Percentiles rank a stretch among this genome's conserved stretches.
phyloP scores from a whole-genome alignment of 2,797 vertebrate genomes.

The Poliocrania exsul region DNA sequence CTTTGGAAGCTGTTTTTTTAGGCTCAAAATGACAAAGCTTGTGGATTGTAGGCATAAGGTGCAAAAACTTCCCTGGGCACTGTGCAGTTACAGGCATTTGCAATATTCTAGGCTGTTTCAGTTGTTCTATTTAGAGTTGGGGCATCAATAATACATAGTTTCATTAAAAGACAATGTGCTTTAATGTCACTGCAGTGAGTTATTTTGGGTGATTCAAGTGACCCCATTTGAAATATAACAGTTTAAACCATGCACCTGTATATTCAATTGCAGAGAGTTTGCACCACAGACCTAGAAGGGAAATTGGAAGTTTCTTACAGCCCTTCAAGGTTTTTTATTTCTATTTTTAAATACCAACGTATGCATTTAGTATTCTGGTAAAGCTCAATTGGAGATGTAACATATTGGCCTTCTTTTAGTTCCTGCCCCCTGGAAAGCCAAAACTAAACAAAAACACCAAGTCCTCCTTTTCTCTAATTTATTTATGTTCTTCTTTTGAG shows the following conservation, averaged over 20 bases:
- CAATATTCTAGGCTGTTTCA: background rate
- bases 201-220: constrained; percentile 4
- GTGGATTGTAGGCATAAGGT: background rate
- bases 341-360: background rate
- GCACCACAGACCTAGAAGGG: background rate
- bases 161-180: constrained; percentile 36
- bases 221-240: background rate
- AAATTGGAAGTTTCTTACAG: background rate
- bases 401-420: constrained; percentile 4
- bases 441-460: background rate
- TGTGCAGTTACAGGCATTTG: background rate
- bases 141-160: constrained; percentile 29
- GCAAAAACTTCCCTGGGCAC: background rate
- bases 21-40: background rate
- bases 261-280: background rate
- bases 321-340: background rate
- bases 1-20: background rate
- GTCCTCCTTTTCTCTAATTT: background rate
- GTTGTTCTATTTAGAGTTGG: background rate
- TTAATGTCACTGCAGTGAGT: constrained; percentile 18
- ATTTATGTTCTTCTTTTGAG: background rate
- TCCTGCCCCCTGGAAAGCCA: constrained; percentile 25
- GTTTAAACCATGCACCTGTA: background rate
- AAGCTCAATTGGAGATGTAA: background rate
- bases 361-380: background rate